phyloP scores from a whole-genome alignment of 2,797 vertebrate species.

The Betta splendens region DNA sequence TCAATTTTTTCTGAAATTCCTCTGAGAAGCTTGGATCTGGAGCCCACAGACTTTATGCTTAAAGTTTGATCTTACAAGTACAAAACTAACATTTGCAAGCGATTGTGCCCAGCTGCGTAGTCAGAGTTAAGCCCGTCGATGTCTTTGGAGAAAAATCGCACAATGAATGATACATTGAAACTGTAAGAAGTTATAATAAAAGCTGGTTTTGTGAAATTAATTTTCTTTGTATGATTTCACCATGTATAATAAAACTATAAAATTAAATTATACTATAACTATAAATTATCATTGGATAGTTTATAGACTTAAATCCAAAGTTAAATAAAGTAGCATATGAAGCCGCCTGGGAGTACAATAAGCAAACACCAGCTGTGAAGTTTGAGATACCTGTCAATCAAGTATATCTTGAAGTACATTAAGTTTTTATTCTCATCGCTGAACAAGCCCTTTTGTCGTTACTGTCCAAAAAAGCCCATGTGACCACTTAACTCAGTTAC shows the following conservation, averaged over 20 bases:
- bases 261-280: no score
- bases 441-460: no score
- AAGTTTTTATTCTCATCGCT: no score
- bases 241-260: not conserved
- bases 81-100: not conserved
- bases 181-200: not conserved
- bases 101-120: not conserved
- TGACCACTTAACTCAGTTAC: no score
- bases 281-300: not conserved
- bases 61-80: not conserved
- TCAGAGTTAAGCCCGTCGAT: not conserved
- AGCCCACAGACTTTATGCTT: not conserved
- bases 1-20: not conserved
- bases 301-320: slow-evolving; percentile 3
- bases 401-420: no score
- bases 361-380: not conserved
- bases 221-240: not conserved
- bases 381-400: not conserved
- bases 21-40: not conserved
- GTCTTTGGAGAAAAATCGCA: no score
- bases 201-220: not conserved
- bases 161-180: not conserved
- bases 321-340: no score
- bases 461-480: no score
- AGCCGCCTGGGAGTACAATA: not conserved